These are phyloP conservation scores for Aldrovandia affinis DNA, from an alignment of 2,797 vertebrate genomes.

Conservation along the genomic window DNA sequence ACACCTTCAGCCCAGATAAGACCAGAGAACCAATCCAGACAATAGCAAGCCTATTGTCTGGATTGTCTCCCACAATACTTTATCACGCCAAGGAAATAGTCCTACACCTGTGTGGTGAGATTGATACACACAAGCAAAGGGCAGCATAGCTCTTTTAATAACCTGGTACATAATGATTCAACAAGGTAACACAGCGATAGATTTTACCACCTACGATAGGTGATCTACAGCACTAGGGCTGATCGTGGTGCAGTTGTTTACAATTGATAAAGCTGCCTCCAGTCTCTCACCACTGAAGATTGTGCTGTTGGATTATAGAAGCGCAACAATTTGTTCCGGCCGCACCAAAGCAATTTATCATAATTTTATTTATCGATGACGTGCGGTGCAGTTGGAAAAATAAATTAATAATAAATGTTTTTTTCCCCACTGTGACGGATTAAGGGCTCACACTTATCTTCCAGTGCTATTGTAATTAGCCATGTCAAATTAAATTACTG, in stretches of 20 bases:
- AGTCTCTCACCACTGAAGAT: neutral
- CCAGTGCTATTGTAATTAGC: conserved; percentile 10
- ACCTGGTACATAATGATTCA: neutral
- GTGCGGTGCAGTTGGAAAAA: neutral
- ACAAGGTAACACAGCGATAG: neutral
- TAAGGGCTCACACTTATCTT: neutral
- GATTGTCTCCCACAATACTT: neutral
- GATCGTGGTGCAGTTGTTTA: neutral
- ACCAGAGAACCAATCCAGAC: neutral
- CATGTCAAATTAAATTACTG: neutral
- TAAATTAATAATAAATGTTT: conserved; percentile 10
- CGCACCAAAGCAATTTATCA: neutral
- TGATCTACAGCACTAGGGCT: neutral
- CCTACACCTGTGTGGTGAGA: neutral
- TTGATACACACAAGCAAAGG: neutral
- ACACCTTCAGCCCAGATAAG: neutral
- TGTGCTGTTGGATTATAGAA: neutral
- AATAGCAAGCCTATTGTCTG: neutral
- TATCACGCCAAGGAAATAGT: neutral
- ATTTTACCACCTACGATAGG: neutral
- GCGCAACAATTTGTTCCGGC: neutral
- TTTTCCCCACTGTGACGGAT: neutral
- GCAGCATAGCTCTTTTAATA: neutral
- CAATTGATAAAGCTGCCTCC: neutral
- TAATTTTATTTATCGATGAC: neutral